Evolutionary conservation across 2,113 vertebrate species (phyloP).

Genomic region (Porphyrio hochstetteri): DNA sequence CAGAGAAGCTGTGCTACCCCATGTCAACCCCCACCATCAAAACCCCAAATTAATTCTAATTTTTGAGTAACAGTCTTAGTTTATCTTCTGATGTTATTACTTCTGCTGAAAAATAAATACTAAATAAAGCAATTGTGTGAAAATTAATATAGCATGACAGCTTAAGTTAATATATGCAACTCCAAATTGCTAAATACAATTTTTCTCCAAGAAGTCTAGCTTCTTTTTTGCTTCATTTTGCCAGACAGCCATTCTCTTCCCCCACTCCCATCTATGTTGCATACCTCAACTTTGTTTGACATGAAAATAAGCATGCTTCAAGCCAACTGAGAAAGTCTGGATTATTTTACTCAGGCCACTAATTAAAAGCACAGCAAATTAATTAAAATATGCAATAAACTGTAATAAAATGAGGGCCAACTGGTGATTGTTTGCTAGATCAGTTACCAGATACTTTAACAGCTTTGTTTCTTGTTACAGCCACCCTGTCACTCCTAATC

Average conservation of each 20-base stretch:
- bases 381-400: background rate
- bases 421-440: background rate
- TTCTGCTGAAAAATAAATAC: background rate
- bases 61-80: background rate
- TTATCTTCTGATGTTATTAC: background rate
- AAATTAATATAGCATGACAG: background rate
- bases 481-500: background rate
- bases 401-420: background rate
- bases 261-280: background rate
- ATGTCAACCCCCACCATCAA: background rate
- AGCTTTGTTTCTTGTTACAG: fast-evolving
- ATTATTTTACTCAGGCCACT: background rate
- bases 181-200: background rate
- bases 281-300: background rate
- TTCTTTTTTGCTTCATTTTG: background rate
- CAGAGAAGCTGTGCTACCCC: background rate
- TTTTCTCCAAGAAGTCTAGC: background rate
- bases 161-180: background rate
- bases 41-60: background rate
- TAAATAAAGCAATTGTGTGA: background rate
- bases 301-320: background rate
- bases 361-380: background rate
- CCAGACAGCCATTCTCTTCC: background rate
- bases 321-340: background rate
- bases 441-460: background rate